Evolutionary conservation across 2,797 vertebrate genomes (phyloP), one percentile per base, ranked within the genome.

Genomic region (Pseudochirops cupreus): DNA sequence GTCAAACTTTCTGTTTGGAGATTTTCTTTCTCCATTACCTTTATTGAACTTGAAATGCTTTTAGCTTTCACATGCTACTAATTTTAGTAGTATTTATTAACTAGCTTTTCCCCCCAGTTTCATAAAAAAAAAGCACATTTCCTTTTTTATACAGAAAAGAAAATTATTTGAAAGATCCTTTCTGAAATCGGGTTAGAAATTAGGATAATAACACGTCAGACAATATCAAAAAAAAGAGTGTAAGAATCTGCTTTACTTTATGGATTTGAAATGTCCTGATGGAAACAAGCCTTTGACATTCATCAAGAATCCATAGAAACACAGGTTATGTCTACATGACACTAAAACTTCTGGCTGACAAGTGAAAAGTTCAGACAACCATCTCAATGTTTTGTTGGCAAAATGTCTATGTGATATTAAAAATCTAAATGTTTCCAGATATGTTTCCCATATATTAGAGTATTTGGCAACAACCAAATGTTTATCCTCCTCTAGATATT

Each of bases 1-100:
- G 7, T 56, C 7, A 91, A 92, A 82, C 0, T 91, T 98, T 95
- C 50, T 92, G 16, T 82, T 95, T 95, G 14, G 14, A 9, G n/a
- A 93, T 96, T 97, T 97, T 97, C 26, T 58, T 95, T 93, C 92
- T 91, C 0, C 29, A 46, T 94, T 97, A 91, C 5, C 0, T 95
- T 54, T 59, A 89, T 11, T 96, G 29, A 98, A 94, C 13, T 57
- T 95, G 59, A 96, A 94, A 12, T 87, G 10, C 0, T 96, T 96
- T 97, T 95, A 56, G 92, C 24, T 97, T 91, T 91, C 2, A 90
- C 7, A 55, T 12, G 54, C 26, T 39, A 55, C 18, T 96, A 96
- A 18, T 91, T 97, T 93, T 91, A 95, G 57, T 93, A 5, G 52
- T 93, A 92, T 91, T 96, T 96, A 94, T 3, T 94, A 89, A 62